Evolutionary conservation across 2,797 vertebrate genomes (phyloP).

Genomic region (Sebastes kiyomatsui): DNA sequence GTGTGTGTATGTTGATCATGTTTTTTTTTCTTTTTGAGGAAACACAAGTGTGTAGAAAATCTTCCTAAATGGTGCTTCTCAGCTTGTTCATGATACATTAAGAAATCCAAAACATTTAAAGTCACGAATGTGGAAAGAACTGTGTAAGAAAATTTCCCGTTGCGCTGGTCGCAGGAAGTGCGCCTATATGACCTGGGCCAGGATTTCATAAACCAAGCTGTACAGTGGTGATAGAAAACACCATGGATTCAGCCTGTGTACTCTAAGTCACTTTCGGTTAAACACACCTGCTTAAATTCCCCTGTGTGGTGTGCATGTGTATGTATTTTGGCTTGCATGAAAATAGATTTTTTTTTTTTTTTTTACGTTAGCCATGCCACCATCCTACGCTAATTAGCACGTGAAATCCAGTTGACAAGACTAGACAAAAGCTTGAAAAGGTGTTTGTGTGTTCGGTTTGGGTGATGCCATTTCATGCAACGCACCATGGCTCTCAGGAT

Average conservation of each 20-base stretch:
- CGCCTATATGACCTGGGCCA: constrained; percentile 15
- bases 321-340: constrained; percentile 66
- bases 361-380: constrained; percentile 68
- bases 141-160: not conserved
- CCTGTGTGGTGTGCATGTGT: constrained; percentile 38
- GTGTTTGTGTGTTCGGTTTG: constrained; percentile 74
- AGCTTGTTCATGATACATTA: not conserved
- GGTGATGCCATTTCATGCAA: constrained; percentile 81
- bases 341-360: constrained; percentile 70
- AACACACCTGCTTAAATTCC: constrained; percentile 66
- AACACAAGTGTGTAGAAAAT: constrained; percentile 23
- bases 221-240: constrained; percentile 54
- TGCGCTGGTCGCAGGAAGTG: constrained; percentile 35
- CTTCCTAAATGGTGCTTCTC: not conserved
- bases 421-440: constrained; percentile 77
- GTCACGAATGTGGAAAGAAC: not conserved
- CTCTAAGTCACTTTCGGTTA: constrained; percentile 61
- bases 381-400: constrained; percentile 73
- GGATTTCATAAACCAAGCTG: constrained; percentile 51
- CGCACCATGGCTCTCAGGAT: constrained; percentile 76
- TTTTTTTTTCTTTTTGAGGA: constrained; percentile 23
- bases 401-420: constrained; percentile 78
- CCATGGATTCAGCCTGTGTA: constrained; percentile 27
- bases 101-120: constrained; percentile 15
- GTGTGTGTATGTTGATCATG: constrained; percentile 38